phyloP scores from a whole-genome alignment of 2,888 invertebrate genomes.

The Eurytoma adleriae region DNA sequence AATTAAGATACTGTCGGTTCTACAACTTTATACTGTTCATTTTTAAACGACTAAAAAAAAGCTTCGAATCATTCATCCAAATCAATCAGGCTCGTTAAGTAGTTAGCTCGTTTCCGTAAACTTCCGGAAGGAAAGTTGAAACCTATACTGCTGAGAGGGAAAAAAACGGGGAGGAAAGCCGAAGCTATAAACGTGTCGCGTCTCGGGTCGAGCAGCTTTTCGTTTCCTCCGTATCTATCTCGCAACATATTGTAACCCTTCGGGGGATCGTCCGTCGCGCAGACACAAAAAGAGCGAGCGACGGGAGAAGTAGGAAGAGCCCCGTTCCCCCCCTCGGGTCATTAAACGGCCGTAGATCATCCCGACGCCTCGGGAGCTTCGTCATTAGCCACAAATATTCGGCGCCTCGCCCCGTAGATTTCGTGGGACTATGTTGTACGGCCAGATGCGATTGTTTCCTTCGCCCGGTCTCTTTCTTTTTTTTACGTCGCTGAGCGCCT shows the following conservation, averaged over 20 bases:
- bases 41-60: no score
- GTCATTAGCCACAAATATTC: slow-evolving; percentile 65
- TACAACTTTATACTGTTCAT: no score
- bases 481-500: neutral
- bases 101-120: no score
- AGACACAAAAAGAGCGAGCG: slow-evolving; percentile 5
- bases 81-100: neutral
- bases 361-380: slow-evolving; percentile 55
- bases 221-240: neutral
- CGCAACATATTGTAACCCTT: slow-evolving; percentile 21
- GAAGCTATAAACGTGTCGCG: slow-evolving; percentile 19
- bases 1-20: no score
- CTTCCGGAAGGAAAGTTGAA: no score
- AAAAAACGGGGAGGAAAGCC: neutral
- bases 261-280: slow-evolving; percentile 7
- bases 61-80: neutral
- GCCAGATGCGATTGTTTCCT: slow-evolving; percentile 42
- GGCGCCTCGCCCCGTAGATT: slow-evolving; percentile 50
- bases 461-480: slow-evolving; percentile 31
- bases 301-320: neutral
- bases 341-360: slow-evolving; percentile 76
- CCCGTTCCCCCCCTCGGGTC: slow-evolving; percentile 63
- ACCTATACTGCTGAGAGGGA: no score
- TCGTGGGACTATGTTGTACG: slow-evolving; percentile 55
- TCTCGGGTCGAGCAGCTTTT: slow-evolving; percentile 8